Conservation (phyloP, 53 echinoderm and acorn worm genomes). For the Paracentrotus lividus region DNA sequence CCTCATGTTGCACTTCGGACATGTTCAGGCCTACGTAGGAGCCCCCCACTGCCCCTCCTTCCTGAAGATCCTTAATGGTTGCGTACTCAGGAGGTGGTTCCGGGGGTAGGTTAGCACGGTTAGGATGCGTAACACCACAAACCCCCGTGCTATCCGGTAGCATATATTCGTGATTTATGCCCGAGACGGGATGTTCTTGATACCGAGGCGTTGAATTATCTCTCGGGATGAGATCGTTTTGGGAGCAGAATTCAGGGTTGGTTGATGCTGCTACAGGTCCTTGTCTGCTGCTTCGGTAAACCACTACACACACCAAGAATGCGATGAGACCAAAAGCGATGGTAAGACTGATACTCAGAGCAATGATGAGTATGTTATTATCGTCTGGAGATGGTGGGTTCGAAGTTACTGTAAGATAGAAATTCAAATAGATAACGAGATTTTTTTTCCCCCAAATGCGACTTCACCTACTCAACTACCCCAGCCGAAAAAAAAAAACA, state of each 20-base stretch:
- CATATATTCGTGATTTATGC: background rate
- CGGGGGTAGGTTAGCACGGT: background rate
- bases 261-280: background rate
- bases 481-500: no score
- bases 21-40: background rate
- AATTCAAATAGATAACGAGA: background rate
- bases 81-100: background rate
- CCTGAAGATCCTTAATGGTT: background rate
- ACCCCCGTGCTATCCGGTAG: no score
- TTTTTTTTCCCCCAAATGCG: no score
- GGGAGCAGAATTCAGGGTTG: background rate
- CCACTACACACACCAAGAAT: slow-evolving; percentile 11
- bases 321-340: background rate
- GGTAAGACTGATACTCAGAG: background rate
- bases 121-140: background rate
- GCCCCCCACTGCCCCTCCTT: background rate
- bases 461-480: no score
- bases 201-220: background rate
- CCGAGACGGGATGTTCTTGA: background rate
- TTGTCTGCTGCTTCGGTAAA: slow-evolving; percentile 13
- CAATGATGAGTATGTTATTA: background rate
- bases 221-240: background rate
- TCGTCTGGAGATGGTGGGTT: background rate
- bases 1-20: background rate
- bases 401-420: background rate